Evolutionary conservation across 1,140 invertebrate genomes (phyloP).

Genomic region (Anastrepha obliqua): DNA sequence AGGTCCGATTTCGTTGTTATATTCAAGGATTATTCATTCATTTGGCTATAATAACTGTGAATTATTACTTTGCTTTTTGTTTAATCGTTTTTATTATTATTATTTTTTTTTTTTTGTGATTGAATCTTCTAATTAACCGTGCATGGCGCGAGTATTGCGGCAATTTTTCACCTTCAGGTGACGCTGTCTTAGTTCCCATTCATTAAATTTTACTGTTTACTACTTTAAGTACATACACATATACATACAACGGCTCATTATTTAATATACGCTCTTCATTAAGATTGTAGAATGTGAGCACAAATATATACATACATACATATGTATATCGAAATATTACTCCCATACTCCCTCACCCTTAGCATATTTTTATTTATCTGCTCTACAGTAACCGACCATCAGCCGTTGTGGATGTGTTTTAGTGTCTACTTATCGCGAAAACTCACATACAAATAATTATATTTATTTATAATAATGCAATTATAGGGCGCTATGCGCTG

Average conservation of each 20-base stretch:
- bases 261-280: not conserved
- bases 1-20: too few relatives aligned
- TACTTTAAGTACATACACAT: not conserved
- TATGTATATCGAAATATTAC: not conserved
- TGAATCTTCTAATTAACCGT: not conserved
- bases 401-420: too few relatives aligned
- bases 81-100: not conserved
- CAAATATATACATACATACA: not conserved
- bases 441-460: conserved; percentile 47
- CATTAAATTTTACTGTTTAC: conserved; percentile 47
- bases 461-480: conserved; percentile 43
- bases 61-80: not conserved
- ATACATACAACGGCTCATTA: not conserved
- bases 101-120: not conserved
- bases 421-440: conserved; percentile 14
- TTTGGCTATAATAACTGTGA: too few relatives aligned
- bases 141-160: not conserved
- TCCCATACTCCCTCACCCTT: not conserved
- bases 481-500: not conserved
- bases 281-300: not conserved
- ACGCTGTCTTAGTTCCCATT: conserved; percentile 44
- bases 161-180: conserved; percentile 36
- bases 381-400: too few relatives aligned
- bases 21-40: too few relatives aligned
- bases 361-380: not conserved